These are phyloP conservation scores for Macropus fuliginosus DNA, from an alignment of 2,797 vertebrate species.

Conservation along the genomic window DNA sequence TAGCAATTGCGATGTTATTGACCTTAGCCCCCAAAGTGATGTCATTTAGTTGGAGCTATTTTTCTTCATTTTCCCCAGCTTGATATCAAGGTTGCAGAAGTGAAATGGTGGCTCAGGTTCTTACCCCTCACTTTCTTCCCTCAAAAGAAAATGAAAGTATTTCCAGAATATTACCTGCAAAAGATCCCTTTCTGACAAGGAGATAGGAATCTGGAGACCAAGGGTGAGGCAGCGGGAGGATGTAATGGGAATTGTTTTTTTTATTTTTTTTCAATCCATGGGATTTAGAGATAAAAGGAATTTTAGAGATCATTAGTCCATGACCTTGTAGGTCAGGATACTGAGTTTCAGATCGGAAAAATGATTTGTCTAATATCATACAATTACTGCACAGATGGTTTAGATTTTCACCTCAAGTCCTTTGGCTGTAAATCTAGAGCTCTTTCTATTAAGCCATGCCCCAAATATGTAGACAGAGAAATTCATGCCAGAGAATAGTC, in stretches of 20 bases:
- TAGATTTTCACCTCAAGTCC: neutral
- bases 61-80: constrained; percentile 31
- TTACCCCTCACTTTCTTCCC: neutral
- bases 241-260: neutral
- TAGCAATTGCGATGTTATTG: neutral
- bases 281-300: neutral
- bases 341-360: neutral
- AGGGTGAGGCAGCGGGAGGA: neutral
- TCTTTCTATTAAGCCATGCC: neutral
- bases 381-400: neutral
- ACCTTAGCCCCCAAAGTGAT: neutral
- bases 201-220: neutral
- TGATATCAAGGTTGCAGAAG: neutral
- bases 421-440: neutral
- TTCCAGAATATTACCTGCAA: neutral
- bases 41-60: neutral
- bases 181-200: neutral
- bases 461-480: constrained; percentile 1
- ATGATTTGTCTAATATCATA: neutral
- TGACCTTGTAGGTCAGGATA: neutral
- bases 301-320: neutral
- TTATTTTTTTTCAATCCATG: too few species aligned
- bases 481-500: constrained; percentile 41
- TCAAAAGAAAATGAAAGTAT: constrained; percentile 6
- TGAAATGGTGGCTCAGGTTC: neutral